These are phyloP conservation scores for Rhyacophila evoluta DNA, from an alignment of 2,888 invertebrate species.

Conservation along the genomic window DNA sequence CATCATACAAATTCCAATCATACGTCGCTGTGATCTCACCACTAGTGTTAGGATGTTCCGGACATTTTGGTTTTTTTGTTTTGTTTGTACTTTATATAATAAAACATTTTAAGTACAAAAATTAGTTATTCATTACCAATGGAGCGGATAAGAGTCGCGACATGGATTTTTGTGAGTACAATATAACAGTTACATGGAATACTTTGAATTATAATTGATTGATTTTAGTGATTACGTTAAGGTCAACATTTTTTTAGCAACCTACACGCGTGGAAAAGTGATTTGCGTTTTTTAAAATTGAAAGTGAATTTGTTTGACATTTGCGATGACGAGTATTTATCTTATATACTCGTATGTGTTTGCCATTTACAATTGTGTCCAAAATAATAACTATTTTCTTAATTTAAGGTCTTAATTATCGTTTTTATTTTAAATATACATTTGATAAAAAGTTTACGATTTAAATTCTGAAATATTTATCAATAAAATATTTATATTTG, in stretches of 20 bases:
- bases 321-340: not conserved
- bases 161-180: slow-evolving; percentile 49
- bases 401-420: too few species aligned
- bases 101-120: slow-evolving; percentile 38
- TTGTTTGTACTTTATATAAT: slow-evolving; percentile 51
- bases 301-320: slow-evolving; percentile 5
- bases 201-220: not conserved
- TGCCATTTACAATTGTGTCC: too few species aligned
- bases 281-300: not conserved
- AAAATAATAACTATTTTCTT: too few species aligned
- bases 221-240: not conserved
- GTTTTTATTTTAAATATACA: too few species aligned
- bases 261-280: not conserved
- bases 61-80: slow-evolving; percentile 42
- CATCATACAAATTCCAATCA: slow-evolving; percentile 25
- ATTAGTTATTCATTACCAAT: slow-evolving; percentile 52
- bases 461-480: too few species aligned
- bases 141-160: slow-evolving; percentile 50
- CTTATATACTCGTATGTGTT: too few species aligned
- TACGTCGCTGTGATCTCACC: slow-evolving; percentile 47
- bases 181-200: slow-evolving; percentile 11
- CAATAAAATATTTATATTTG: too few species aligned
- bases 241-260: not conserved
- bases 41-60: slow-evolving; percentile 42
- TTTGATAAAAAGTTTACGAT: too few species aligned